phyloP scores from a whole-genome alignment of 1,140 invertebrate species.

The Drosophila neocordata region DNA sequence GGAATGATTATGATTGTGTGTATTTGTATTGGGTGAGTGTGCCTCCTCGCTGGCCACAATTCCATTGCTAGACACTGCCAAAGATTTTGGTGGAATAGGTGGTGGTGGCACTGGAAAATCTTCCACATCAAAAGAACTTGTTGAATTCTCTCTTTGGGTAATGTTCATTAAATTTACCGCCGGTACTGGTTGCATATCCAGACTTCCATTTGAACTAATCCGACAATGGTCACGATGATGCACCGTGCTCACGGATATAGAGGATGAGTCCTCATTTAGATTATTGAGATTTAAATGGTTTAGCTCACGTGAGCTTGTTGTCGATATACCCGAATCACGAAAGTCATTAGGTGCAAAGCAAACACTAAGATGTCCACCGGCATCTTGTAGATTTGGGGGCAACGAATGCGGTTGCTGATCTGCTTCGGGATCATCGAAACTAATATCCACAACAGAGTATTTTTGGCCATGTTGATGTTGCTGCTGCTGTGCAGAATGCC shows the following conservation, averaged over 20 bases:
- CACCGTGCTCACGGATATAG: constrained; percentile 63
- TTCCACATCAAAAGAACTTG: constrained; percentile 76
- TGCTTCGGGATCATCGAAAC: constrained; percentile 78
- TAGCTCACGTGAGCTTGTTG: constrained; percentile 75
- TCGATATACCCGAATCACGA: constrained; percentile 81
- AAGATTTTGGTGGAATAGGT: constrained; percentile 76
- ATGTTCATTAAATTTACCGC: constrained; percentile 56
- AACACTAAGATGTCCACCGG: constrained; percentile 50
- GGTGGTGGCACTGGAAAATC: constrained; percentile 75
- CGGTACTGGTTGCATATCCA: constrained; percentile 49
- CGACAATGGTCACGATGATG: constrained; percentile 77
- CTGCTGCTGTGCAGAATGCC: constrained; percentile 62
- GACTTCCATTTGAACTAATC: constrained; percentile 70
- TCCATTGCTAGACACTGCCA: constrained; percentile 64
- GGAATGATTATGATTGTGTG: constrained; percentile 69
- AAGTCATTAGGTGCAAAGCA: constrained; percentile 76
- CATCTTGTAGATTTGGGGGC: constrained; percentile 61
- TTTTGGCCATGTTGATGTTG: constrained; percentile 71
- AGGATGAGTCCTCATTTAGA: constrained; percentile 71
- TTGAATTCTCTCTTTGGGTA: constrained; percentile 70
- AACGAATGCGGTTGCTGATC: constrained; percentile 78
- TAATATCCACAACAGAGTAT: constrained; percentile 80
- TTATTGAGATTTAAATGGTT: constrained; percentile 75
- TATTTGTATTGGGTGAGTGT: constrained; percentile 57
- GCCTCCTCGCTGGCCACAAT: constrained; percentile 44